phyloP scores from a whole-genome alignment of 2,113 vertebrate species.

The Gallinago undulata region DNA sequence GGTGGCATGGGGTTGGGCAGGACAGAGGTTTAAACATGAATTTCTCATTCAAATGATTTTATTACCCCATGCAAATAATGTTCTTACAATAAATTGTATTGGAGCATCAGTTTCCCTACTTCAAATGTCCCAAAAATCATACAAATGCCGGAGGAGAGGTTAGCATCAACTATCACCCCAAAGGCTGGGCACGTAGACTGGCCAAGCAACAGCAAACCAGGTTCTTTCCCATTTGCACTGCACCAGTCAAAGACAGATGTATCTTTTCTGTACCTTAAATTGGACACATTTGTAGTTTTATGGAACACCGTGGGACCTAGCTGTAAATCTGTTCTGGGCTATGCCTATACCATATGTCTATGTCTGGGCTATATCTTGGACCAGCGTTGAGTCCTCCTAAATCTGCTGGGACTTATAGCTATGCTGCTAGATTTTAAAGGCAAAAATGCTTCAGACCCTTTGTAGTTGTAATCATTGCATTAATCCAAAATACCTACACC shows the following conservation, averaged over 20 bases:
- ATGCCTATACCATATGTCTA: neutral
- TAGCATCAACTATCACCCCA: neutral
- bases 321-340: neutral
- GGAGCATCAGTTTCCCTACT: neutral
- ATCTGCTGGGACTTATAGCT: neutral
- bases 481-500: neutral
- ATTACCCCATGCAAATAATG: neutral
- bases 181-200: neutral
- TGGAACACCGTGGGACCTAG: neutral
- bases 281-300: neutral
- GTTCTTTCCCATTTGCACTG: neutral
- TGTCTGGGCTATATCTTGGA: neutral
- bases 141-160: accelerated
- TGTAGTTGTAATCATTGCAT: neutral
- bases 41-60: neutral
- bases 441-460: neutral
- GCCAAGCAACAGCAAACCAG: neutral
- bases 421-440: neutral
- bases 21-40: accelerated
- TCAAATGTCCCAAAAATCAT: neutral
- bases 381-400: neutral
- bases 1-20: neutral
- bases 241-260: neutral
- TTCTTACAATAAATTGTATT: neutral
- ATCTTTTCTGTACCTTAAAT: neutral